Evolutionary conservation across 92 coral and sea anemone species (phyloP), one percentile per base, ranked within the genome.

Genomic region (Nematostella vectensis): DNA sequence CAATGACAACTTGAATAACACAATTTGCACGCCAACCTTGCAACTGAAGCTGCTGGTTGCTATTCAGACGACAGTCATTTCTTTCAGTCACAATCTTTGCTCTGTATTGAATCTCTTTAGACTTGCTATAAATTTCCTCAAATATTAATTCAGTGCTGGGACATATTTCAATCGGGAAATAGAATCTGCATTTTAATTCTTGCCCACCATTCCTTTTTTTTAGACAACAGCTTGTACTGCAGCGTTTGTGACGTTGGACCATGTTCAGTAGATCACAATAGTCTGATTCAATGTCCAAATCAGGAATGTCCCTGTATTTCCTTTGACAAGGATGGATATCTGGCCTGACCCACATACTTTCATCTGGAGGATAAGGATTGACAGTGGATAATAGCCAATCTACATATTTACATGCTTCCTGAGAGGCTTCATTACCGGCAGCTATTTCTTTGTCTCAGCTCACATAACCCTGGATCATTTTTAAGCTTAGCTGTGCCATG

Each of bases 331-430:
- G 86, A 54, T 79, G 87, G 10, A 67, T 47, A 18, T 42, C 17
- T 19, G 74, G 74, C 36, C 57, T 68, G 13, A 68, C 47, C 74
- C 74, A 68, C 44, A 58, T 48, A 19, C 30, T 57, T 17, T 45
- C 71, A 55, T 75, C 77, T 30, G 88, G 88, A 43, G 82, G 74
- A 31, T 48, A 68, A 50, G 78, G 78, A 68, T 80, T 80, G 22
- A 69, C 20, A 29, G 77, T 80, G 48, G 74, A 55, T 11, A 80
- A 25, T 27, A 78, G 54, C 72, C 62, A 78, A 54, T 64, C 83
- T 58, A 81, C 84, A 76, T 82, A 82, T 60, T 72, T 60, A 40
- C 79, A 72, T n/a, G 38, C 72, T 26, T 55, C 64, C 28, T 64
- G 47, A 39, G 71, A 55, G 4, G 78, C 78, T 54, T 68, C 39